phyloP scores from a whole-genome alignment of 2,888 invertebrate species.

The Dugesia japonica region DNA sequence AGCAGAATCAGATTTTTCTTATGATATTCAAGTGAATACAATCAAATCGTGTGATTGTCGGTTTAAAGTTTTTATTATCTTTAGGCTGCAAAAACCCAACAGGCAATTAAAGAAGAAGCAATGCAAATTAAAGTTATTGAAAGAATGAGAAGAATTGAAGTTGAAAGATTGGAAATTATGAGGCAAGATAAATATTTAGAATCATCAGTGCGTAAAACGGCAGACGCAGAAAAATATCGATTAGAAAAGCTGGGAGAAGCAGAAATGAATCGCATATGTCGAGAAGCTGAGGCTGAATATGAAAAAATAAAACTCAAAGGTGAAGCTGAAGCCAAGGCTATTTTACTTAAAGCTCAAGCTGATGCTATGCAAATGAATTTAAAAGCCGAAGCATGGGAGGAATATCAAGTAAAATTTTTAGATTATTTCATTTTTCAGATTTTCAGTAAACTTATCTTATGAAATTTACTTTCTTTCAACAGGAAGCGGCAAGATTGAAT shows the following conservation, averaged over 20 bases:
- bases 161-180: slow-evolving; percentile 85
- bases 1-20: slow-evolving; percentile 47
- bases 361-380: slow-evolving; percentile 91
- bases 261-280: slow-evolving; percentile 52
- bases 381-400: slow-evolving; percentile 88
- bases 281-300: slow-evolving; percentile 80
- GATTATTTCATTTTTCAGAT: too few species aligned
- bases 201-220: slow-evolving; percentile 75
- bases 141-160: slow-evolving; percentile 71
- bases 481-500: slow-evolving; percentile 55
- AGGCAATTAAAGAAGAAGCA: slow-evolving; percentile 82
- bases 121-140: slow-evolving; percentile 76
- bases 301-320: slow-evolving; percentile 66
- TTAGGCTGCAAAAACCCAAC: slow-evolving; percentile 58
- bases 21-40: slow-evolving; percentile 38
- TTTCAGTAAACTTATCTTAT: too few species aligned
- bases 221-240: slow-evolving; percentile 77
- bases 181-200: slow-evolving; percentile 77
- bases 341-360: slow-evolving; percentile 79
- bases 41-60: background rate
- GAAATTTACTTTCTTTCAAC: too few species aligned
- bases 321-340: slow-evolving; percentile 65
- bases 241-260: slow-evolving; percentile 86
- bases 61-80: background rate
- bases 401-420: slow-evolving; percentile 57